Conservation (phyloP, 64 coral and sea anemone genomes). For the Stichodactyla helianthus region DNA sequence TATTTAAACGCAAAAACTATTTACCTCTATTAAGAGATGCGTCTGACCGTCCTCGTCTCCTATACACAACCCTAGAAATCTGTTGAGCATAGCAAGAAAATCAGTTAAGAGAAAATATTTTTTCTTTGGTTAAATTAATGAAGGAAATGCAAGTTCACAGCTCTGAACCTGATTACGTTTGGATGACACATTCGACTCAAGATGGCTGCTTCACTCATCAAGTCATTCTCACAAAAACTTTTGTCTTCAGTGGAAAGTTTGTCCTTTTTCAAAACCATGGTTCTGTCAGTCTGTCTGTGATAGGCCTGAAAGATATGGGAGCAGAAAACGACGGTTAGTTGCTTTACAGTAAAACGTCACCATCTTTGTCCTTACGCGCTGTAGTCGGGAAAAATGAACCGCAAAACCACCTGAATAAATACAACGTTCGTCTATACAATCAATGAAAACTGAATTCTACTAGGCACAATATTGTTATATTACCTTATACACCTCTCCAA, state of each 20-base stretch:
- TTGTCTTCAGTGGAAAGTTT: conserved; percentile 28
- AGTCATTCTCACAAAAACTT: conserved; percentile 7
- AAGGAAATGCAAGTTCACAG: background rate
- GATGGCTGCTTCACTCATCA: conserved; percentile 52
- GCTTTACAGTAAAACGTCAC: conserved; percentile 3
- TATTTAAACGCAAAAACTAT: background rate
- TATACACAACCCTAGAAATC: conserved; percentile 69
- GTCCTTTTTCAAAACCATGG: conserved; percentile 80
- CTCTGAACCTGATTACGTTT: conserved; percentile 59
- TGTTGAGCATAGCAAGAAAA: conserved; percentile 20
- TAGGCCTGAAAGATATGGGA: conserved; percentile 55
- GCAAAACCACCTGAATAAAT: conserved; percentile 23
- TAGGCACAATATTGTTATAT: background rate
- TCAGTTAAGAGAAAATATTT: background rate
- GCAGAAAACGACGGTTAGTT: conserved; percentile 17
- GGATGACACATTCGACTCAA: conserved; percentile 73
- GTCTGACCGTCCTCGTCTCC: conserved; percentile 16
- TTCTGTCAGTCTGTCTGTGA: conserved; percentile 55
- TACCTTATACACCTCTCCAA: conserved; percentile 84
- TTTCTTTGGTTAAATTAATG: background rate
- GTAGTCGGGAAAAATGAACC: background rate
- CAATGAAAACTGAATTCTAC: background rate
- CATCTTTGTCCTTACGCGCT: background rate
- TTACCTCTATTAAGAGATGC: conserved; percentile 71
- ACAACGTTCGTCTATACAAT: background rate